Conservation (phyloP, 1,140 invertebrate species). For the Vanessa tameamea region DNA sequence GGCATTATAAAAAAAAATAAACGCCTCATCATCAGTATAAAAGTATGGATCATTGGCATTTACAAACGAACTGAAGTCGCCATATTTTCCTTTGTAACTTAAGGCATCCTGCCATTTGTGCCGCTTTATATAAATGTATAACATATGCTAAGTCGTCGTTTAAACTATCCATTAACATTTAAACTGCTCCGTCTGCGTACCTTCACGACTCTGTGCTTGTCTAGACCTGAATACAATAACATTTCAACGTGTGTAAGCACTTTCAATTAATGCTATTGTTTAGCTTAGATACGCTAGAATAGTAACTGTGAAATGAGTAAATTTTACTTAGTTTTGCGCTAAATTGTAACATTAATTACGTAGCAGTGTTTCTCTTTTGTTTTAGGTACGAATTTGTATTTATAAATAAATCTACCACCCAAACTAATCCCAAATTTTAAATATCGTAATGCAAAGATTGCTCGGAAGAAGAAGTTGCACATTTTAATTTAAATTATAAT, state of each 20-base stretch:
- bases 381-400: too few species aligned
- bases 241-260: conserved; percentile 20
- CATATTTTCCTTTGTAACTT: conserved; percentile 1
- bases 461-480: too few species aligned
- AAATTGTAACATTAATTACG: neutral
- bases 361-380: neutral
- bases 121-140: conserved; percentile 21
- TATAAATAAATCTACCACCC: too few species aligned
- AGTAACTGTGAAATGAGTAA: neutral
- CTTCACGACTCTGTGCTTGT: conserved; percentile 6
- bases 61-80: neutral
- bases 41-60: neutral
- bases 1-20: too few species aligned
- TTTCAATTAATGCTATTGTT: conserved; percentile 29
- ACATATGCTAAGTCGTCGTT: conserved; percentile 18
- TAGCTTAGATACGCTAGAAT: conserved; percentile 10
- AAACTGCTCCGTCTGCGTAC: conserved; percentile 12
- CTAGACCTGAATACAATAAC: conserved; percentile 19
- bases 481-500: too few species aligned
- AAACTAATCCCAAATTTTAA: too few species aligned
- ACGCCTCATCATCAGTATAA: neutral
- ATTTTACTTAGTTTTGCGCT: neutral
- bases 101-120: conserved; percentile 17
- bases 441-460: too few species aligned
- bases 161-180: conserved; percentile 22